A percentile compares a stretch with the other conserved stretches of the same genome.
phyloP scores from a whole-genome alignment of 2,797 vertebrate species.

The Sciurus carolinensis region DNA sequence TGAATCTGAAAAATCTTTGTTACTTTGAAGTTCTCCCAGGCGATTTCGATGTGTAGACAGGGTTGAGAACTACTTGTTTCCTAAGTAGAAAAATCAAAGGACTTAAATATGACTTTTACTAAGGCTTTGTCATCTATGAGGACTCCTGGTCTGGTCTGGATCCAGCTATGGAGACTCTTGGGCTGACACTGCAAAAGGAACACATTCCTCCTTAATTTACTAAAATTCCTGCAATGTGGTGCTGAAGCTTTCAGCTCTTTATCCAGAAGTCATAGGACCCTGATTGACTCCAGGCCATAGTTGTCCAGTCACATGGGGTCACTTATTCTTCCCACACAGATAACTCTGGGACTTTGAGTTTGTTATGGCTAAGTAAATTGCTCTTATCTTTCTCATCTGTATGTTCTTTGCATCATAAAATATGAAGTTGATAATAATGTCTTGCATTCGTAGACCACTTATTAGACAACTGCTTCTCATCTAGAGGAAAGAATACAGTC shows the following conservation, averaged over 20 bases:
- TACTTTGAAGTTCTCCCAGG: neutral
- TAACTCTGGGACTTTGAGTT: neutral
- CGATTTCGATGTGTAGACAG: neutral
- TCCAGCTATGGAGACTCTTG: neutral
- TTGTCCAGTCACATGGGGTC: neutral
- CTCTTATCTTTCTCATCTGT: constrained; percentile 28
- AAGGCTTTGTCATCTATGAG: neutral
- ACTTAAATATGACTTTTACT: neutral
- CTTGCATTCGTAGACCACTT: neutral
- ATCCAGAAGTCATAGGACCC: neutral
- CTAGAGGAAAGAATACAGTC: neutral
- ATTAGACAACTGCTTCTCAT: neutral
- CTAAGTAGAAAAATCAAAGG: neutral
- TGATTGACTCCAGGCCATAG: neutral
- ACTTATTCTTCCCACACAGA: neutral
- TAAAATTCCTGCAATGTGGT: rapidly evolving
- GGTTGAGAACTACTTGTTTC: neutral
- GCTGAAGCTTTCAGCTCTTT: rapidly evolving
- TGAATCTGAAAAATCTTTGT: neutral
- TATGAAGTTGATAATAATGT: neutral
- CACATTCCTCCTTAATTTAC: neutral
- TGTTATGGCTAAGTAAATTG: constrained; percentile 26
- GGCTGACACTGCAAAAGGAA: neutral
- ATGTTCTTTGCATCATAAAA: neutral
- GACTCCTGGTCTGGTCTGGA: neutral